These are phyloP conservation scores for Orycteropus afer DNA, from an alignment of 2,113 vertebrate species.

Conservation along the genomic window DNA sequence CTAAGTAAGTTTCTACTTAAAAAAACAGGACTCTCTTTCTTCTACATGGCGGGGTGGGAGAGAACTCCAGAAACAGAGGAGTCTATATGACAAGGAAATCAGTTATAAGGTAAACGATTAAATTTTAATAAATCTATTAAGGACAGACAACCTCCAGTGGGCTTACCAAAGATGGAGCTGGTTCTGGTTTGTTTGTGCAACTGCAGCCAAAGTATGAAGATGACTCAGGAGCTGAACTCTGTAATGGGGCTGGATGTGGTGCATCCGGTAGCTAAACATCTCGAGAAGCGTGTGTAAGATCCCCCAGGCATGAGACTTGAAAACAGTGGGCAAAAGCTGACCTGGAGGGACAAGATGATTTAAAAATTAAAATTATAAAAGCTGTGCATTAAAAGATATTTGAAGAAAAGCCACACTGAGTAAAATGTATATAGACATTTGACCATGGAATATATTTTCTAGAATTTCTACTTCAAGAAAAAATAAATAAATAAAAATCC, in stretches of 20 bases:
- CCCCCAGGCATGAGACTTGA: slow-evolving; percentile 98
- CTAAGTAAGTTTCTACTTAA: not conserved
- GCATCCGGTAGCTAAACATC: slow-evolving; percentile 99
- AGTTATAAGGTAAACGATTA: not conserved
- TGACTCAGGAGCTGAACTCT: slow-evolving; percentile 97
- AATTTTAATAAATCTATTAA: not conserved
- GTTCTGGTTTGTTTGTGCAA: slow-evolving; percentile 98
- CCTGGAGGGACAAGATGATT: slow-evolving; percentile 84
- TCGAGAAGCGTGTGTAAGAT: slow-evolving; percentile 98
- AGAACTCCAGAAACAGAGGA: not conserved
- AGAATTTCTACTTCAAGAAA: slow-evolving; percentile 4
- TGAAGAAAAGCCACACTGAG: not conserved
- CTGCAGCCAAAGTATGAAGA: slow-evolving; percentile 96
- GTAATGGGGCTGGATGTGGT: slow-evolving; percentile 99
- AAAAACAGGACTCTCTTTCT: not conserved
- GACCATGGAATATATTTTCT: not conserved
- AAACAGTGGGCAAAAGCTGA: slow-evolving; percentile 97
- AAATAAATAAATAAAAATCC: not conserved
- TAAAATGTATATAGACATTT: slow-evolving; percentile 29
- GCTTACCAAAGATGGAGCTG: slow-evolving; percentile 98
- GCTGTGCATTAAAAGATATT: not conserved
- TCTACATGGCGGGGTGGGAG: not conserved
- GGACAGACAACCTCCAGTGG: not conserved
- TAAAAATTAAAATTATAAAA: not conserved
- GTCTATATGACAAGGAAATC: not conserved